Evolutionary conservation across 2,797 vertebrate genomes (phyloP).

Genomic region (Peromyscus nudipes): DNA sequence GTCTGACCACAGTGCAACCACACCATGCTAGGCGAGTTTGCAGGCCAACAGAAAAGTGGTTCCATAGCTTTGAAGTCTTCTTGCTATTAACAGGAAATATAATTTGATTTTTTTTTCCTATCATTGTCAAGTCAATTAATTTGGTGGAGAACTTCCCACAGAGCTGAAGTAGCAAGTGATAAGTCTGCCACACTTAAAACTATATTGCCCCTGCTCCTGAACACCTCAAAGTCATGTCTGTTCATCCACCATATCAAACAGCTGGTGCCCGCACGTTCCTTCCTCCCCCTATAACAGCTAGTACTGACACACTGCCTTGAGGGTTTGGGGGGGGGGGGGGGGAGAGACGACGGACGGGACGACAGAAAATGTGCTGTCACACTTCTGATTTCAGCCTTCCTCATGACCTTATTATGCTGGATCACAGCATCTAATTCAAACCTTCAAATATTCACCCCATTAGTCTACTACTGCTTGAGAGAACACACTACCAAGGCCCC

Average conservation of each 20-base stretch:
- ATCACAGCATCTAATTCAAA: conserved; percentile 90
- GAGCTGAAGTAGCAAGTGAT: conserved; percentile 90
- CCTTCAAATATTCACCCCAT: conserved; percentile 83
- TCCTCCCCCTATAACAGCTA: conserved; percentile 95
- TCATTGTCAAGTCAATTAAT: conserved; percentile 86
- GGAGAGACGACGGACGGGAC: too few species aligned
- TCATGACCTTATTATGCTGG: conserved; percentile 96
- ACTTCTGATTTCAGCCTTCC: conserved; percentile 94
- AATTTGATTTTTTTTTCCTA: conserved; percentile 88
- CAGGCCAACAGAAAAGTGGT: conserved; percentile 96
- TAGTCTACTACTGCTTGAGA: conserved; percentile 89
- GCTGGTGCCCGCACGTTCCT: conserved; percentile 96
- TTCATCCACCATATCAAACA: conserved; percentile 97
- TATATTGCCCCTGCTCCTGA: conserved; percentile 93
- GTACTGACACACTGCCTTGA: conserved; percentile 96
- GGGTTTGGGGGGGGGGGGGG: conserved; percentile 80
- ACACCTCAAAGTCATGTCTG: conserved; percentile 94
- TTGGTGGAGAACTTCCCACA: conserved; percentile 90
- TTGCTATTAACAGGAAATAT: conserved; percentile 93
- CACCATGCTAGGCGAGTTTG: conserved; percentile 95
- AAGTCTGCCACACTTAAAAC: conserved; percentile 91
- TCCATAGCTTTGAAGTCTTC: conserved; percentile 99
- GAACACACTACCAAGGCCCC: conserved; percentile 89
- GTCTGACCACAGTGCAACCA: conserved; percentile 98
- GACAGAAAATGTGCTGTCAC: conserved; percentile 95